Conservation (phyloP, 2,113 vertebrate species). For the Thunnus maccoyii region DNA sequence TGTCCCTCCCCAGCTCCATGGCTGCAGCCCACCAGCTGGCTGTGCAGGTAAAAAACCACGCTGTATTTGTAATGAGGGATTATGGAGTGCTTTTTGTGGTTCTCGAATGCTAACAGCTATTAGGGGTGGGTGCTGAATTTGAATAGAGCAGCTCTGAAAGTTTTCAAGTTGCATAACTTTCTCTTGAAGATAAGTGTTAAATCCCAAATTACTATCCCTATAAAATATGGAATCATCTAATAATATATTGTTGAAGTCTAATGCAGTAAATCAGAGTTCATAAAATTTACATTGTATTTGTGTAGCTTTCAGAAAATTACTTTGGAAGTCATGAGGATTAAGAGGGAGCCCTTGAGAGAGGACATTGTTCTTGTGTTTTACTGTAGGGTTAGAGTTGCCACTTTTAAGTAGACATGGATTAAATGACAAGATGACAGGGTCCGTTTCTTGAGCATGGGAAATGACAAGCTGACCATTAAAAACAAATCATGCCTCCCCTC, state of each 20-base stretch:
- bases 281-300: neutral
- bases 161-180: neutral
- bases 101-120: neutral
- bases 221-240: neutral
- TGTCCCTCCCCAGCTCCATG: conserved; percentile 49
- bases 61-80: neutral
- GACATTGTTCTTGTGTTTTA: conserved; percentile 7
- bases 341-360: neutral
- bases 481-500: neutral
- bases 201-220: neutral
- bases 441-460: neutral
- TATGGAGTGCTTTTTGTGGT: neutral
- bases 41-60: conserved; percentile 45
- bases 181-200: neutral
- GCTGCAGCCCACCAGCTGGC: conserved; percentile 20
- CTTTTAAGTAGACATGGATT: neutral
- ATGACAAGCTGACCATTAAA: neutral
- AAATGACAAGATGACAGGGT: neutral
- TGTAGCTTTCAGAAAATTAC: neutral
- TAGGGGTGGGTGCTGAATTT: neutral
- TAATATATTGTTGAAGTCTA: neutral
- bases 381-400: neutral
- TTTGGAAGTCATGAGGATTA: neutral
- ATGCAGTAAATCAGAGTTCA: neutral
- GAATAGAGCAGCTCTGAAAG: neutral